Conservation (phyloP, 2,888 invertebrate species). For the Sceliomorpha sp. region DNA sequence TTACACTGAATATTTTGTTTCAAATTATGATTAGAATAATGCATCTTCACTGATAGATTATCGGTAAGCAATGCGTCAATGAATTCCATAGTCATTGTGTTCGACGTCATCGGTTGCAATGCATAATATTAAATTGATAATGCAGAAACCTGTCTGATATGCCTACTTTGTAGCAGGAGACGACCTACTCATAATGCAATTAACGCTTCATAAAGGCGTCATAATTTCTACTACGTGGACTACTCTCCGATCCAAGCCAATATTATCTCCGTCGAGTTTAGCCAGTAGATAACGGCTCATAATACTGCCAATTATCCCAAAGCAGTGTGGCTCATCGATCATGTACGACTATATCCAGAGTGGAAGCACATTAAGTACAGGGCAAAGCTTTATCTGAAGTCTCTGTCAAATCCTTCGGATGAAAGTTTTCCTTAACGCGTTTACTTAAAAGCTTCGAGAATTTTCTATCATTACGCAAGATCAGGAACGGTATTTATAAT, state of each 20-base stretch:
- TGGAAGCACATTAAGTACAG: slow-evolving; percentile 22
- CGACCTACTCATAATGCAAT: slow-evolving; percentile 62
- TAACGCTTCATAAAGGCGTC: slow-evolving; percentile 67
- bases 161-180: slow-evolving; percentile 16
- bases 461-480: too few relatives aligned
- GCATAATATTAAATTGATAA: slow-evolving; percentile 11
- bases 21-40: too few relatives aligned
- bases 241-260: slow-evolving; percentile 47
- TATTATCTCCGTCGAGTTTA: slow-evolving; percentile 51
- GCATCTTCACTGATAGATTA: too few relatives aligned
- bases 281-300: slow-evolving; percentile 59
- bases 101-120: background rate
- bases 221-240: slow-evolving; percentile 58
- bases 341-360: slow-evolving; percentile 25
- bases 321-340: slow-evolving; percentile 58
- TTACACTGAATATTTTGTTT: too few relatives aligned
- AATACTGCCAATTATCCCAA: slow-evolving; percentile 63
- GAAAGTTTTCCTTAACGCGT: slow-evolving; percentile 9
- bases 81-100: too few relatives aligned
- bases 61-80: too few relatives aligned
- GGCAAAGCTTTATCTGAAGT: slow-evolving; percentile 5
- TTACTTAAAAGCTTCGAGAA: slow-evolving; percentile 12
- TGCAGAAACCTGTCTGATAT: slow-evolving; percentile 10
- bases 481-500: too few relatives aligned
- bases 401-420: background rate